phyloP scores from a whole-genome alignment of 2,797 vertebrate species.

The Bucorvus abyssinicus region DNA sequence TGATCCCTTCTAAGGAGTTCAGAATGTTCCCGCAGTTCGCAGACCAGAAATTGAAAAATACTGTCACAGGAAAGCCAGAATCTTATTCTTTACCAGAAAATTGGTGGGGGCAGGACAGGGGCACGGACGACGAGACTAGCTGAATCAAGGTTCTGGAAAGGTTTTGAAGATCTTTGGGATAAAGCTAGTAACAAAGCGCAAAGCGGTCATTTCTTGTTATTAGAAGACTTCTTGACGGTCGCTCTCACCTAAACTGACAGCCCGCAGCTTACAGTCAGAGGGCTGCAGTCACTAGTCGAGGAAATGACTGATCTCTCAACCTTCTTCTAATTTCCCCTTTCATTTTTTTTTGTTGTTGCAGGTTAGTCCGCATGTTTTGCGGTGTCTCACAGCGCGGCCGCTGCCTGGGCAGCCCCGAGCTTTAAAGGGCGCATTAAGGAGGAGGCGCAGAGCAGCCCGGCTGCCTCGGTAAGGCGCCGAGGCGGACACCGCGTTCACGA shows the following conservation, averaged over 20 bases:
- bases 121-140: too few species aligned
- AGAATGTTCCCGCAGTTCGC: not conserved
- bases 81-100: not conserved
- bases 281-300: not conserved
- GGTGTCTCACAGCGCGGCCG: fast-evolving
- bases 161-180: not conserved
- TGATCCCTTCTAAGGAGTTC: not conserved
- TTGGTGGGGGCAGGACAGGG: fast-evolving
- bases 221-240: not conserved
- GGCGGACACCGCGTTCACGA: not conserved
- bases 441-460: not conserved
- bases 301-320: not conserved
- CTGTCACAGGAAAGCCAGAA: not conserved
- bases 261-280: not conserved
- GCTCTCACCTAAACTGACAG: not conserved
- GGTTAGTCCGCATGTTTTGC: not conserved
- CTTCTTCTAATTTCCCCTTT: not conserved
- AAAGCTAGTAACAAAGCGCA: fast-evolving
- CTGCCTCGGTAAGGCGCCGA: not conserved
- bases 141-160: not conserved
- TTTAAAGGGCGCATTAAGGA: fast-evolving
- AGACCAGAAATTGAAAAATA: not conserved
- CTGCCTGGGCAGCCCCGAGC: not conserved
- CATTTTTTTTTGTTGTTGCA: not conserved
- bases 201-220: not conserved